Conservation (phyloP, 2,888 invertebrate species). For the Asteroscopus sphinx region DNA sequence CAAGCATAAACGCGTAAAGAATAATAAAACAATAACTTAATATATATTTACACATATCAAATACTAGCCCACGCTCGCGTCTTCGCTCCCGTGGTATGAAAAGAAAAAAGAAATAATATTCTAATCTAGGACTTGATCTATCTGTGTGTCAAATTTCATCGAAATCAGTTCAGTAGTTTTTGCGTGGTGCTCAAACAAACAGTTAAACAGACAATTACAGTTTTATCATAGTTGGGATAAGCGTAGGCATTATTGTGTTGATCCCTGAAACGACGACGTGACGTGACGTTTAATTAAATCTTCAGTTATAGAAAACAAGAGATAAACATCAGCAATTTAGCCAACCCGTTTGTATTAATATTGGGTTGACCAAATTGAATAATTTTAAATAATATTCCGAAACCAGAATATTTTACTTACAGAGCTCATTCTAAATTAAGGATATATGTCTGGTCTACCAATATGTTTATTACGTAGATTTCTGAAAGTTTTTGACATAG, state of each 20-base stretch:
- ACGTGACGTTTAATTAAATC: conserved; percentile 16
- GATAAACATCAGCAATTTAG: conserved; percentile 26
- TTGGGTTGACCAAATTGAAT: conserved; percentile 32
- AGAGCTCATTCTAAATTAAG: conserved; percentile 22
- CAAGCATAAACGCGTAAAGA: not conserved
- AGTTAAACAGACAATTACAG: no score
- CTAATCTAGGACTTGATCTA: no score
- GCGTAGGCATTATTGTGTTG: conserved; percentile 9
- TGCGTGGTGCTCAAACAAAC: no score
- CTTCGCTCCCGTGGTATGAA: no score
- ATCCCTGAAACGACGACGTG: conserved; percentile 9
- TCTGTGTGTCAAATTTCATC: no score
- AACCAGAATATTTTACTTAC: conserved; percentile 15
- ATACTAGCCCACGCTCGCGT: no score
- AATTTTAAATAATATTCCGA: conserved; percentile 31
- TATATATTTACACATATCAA: conserved; percentile 18
- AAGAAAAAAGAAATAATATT: no score
- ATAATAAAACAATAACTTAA: not conserved
- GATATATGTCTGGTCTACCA: conserved; percentile 17
- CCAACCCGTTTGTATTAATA: conserved; percentile 22
- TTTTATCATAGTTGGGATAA: no score
- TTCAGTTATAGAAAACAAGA: conserved; percentile 14
- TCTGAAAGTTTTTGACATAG: conserved; percentile 14
- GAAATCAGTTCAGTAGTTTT: no score
- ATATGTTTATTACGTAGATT: conserved; percentile 20